Percentiles rank a stretch among this genome's conserved stretches.
These are phyloP conservation scores for Ctena decussata DNA, from an alignment of 2,888 invertebrate species.

Conservation along the genomic window DNA sequence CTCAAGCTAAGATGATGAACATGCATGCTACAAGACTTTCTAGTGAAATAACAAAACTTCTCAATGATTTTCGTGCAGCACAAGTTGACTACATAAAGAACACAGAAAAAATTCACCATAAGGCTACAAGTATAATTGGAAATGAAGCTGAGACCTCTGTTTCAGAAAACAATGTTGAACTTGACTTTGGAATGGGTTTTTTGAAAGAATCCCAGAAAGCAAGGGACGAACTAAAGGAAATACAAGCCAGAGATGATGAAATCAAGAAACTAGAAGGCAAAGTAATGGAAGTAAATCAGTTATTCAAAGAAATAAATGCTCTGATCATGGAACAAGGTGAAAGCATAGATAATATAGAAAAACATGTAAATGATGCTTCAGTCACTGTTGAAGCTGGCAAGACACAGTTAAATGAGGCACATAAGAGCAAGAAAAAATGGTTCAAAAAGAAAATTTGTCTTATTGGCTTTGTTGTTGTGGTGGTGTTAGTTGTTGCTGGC, in stretches of 20 bases:
- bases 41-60: slow-evolving; percentile 66
- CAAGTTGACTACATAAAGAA: slow-evolving; percentile 80
- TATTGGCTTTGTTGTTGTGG: slow-evolving; percentile 67
- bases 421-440: slow-evolving; percentile 59
- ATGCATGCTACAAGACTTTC: slow-evolving; percentile 71
- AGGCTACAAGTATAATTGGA: slow-evolving; percentile 68
- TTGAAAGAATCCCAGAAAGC: slow-evolving; percentile 76
- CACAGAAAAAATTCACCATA: slow-evolving; percentile 73
- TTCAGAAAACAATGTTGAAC: slow-evolving; percentile 6
- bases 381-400: slow-evolving; percentile 70
- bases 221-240: slow-evolving; percentile 70
- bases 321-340: slow-evolving; percentile 80
- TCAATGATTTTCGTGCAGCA: slow-evolving; percentile 73
- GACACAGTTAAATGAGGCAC: slow-evolving; percentile 69
- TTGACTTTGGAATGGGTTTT: slow-evolving; percentile 76
- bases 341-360: slow-evolving; percentile 76
- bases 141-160: slow-evolving; percentile 46
- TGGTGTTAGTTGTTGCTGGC: slow-evolving; percentile 66
- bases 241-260: slow-evolving; percentile 76
- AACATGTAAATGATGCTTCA: slow-evolving; percentile 66
- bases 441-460: slow-evolving; percentile 73
- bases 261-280: slow-evolving; percentile 78
- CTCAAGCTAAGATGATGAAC: slow-evolving; percentile 54
- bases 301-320: slow-evolving; percentile 79
- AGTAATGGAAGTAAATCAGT: slow-evolving; percentile 76